Evolutionary conservation across 2,113 vertebrate genomes (phyloP).

Genomic region (Bos taurus): DNA sequence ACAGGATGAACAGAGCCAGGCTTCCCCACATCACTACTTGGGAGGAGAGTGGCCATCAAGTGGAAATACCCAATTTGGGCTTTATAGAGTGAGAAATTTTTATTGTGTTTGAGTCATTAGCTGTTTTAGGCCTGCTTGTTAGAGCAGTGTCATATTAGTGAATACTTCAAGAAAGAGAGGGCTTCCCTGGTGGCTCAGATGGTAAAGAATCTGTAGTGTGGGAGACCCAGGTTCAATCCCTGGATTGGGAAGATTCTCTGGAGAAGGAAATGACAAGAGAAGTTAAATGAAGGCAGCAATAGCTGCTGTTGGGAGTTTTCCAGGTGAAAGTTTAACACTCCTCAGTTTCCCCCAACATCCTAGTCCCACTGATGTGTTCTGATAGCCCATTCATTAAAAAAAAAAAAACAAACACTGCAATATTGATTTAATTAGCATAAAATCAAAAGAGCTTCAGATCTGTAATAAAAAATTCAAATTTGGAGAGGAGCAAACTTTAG

Average conservation of each 20-base stretch:
- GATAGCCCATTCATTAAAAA: not conserved
- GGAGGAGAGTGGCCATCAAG: not conserved
- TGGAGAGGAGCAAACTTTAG: constrained; percentile 79
- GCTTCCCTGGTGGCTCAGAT: too few relatives aligned
- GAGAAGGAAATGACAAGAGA: not conserved
- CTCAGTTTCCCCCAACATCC: not conserved
- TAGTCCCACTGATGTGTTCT: not conserved
- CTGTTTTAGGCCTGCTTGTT: not conserved
- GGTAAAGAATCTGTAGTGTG: not conserved
- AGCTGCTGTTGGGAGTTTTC: not conserved
- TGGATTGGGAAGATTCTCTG: not conserved
- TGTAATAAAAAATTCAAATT: constrained; percentile 78
- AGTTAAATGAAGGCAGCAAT: not conserved
- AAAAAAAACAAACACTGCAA: constrained; percentile 69
- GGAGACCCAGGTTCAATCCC: not conserved
- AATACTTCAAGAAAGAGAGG: not conserved
- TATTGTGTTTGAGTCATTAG: not conserved
- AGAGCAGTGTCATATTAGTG: not conserved
- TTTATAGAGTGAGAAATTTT: not conserved
- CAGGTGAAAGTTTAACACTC: not conserved
- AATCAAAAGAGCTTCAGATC: constrained; percentile 77
- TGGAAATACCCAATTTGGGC: not conserved
- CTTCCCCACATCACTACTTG: not conserved
- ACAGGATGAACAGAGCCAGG: not conserved
- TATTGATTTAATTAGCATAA: constrained; percentile 78